Conservation (phyloP, 2,797 vertebrate genomes). For the Pogonophryne albipinna region DNA sequence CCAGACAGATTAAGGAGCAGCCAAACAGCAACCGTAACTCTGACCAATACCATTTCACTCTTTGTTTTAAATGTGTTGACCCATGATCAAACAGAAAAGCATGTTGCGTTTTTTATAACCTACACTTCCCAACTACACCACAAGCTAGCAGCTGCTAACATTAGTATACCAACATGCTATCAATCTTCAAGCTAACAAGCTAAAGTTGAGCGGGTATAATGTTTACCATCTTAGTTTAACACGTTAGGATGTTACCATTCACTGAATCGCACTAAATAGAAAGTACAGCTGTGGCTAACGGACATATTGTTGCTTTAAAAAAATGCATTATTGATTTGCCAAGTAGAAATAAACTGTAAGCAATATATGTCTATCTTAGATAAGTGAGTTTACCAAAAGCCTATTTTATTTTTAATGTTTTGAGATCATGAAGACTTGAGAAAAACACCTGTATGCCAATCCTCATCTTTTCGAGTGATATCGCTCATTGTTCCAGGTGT, state of each 20-base stretch:
- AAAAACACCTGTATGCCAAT: conserved; percentile 6
- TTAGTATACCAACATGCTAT: neutral
- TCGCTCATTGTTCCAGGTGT: conserved; percentile 41
- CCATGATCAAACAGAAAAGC: conserved; percentile 23
- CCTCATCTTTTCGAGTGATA: conserved; percentile 37
- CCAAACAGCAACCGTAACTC: no score
- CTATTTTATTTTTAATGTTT: neutral
- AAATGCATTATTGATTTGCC: neutral
- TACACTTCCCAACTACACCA: neutral
- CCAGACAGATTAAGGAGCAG: no score
- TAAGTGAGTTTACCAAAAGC: neutral
- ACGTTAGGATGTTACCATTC: neutral
- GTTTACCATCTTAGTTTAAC: neutral
- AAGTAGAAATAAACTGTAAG: neutral
- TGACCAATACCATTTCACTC: conserved; percentile 24
- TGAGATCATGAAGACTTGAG: conserved; percentile 11
- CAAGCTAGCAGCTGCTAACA: neutral
- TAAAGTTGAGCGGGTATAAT: neutral
- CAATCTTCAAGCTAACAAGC: neutral
- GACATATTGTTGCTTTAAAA: neutral
- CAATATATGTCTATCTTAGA: neutral
- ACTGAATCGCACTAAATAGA: neutral
- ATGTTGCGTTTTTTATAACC: neutral
- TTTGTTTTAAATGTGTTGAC: conserved; percentile 38
- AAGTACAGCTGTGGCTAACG: neutral